Percentiles rank a stretch among this genome's conserved stretches.
phyloP scores from a whole-genome alignment of 2,113 vertebrate species.

The Cynoglossus semilaevis region DNA sequence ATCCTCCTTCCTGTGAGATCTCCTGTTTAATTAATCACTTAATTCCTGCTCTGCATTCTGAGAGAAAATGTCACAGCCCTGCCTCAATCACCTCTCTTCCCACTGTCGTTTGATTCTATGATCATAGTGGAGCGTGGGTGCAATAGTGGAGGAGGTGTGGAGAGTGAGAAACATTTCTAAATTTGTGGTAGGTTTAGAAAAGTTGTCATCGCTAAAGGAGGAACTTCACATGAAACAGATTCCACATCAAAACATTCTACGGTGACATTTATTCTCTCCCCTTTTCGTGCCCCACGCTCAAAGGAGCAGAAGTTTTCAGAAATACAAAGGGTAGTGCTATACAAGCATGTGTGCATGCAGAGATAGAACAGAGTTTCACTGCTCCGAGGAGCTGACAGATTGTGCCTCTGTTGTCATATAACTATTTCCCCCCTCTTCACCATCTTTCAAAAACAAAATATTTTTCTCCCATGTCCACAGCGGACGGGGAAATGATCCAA shows the following conservation, averaged over 20 bases:
- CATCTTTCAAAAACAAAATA: conserved; percentile 56
- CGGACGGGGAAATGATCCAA: conserved; percentile 72
- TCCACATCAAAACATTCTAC: conserved; percentile 76
- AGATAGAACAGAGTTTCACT: conserved; percentile 75
- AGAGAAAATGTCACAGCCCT: conserved; percentile 72
- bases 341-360: conserved; percentile 73
- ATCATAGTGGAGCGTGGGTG: conserved; percentile 57
- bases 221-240: conserved; percentile 78
- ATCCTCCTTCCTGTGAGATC: conserved; percentile 61
- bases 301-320: conserved; percentile 77
- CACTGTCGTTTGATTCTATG: conserved; percentile 69
- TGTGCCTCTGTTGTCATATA: conserved; percentile 71
- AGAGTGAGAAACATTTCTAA: conserved; percentile 73
- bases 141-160: background rate
- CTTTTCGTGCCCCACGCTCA: conserved; percentile 69
- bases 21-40: conserved; percentile 81
- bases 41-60: conserved; percentile 63
- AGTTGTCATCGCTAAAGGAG: conserved; percentile 77
- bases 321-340: conserved; percentile 74
- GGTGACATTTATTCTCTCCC: conserved; percentile 77
- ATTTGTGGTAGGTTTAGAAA: conserved; percentile 78
- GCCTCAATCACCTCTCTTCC: conserved; percentile 65
- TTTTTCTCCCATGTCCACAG: conserved; percentile 70
- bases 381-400: conserved; percentile 71
- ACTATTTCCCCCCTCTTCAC: conserved; percentile 40